Percentiles rank a stretch among this genome's conserved stretches.
Evolutionary conservation across 2,797 vertebrate genomes (phyloP).

Genomic region (Acipenser transmontanus): DNA sequence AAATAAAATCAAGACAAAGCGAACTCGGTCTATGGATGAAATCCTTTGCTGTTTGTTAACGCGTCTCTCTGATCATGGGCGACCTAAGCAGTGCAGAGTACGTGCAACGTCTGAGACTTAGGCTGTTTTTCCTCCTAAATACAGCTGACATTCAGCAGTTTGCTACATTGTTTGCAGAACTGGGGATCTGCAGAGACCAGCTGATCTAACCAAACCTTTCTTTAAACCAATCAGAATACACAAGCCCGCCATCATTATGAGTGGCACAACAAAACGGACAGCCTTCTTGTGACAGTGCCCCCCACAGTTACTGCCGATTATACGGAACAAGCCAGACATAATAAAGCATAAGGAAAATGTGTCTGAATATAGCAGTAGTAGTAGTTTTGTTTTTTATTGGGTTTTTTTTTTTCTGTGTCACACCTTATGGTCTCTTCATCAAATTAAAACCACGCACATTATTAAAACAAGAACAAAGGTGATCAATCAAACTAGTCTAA

Average conservation of each 20-base stretch:
- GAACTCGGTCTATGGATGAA: not conserved
- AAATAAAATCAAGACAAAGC: not conserved
- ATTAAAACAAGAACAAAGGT: too few species aligned
- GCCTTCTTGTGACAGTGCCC: too few species aligned
- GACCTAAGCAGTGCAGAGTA: constrained; percentile 7
- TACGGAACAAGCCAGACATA: too few species aligned
- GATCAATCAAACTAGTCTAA: too few species aligned
- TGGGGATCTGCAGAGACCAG: constrained; percentile 53
- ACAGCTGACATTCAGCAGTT: constrained; percentile 34
- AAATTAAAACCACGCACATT: too few species aligned
- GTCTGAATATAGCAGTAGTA: too few species aligned
- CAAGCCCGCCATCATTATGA: constrained; percentile 14
- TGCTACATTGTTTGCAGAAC: constrained; percentile 40
- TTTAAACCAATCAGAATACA: constrained; percentile 43
- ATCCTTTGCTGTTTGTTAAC: not conserved
- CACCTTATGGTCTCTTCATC: too few species aligned
- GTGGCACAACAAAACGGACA: not conserved
- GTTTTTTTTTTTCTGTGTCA: too few species aligned
- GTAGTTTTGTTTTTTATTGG: too few species aligned
- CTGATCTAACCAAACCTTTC: constrained; percentile 38
- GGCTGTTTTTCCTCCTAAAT: constrained; percentile 20
- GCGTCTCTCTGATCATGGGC: not conserved
- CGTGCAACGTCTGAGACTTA: constrained; percentile 3
- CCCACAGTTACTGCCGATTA: too few species aligned
- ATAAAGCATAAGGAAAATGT: too few species aligned